Conservation (phyloP, 2,888 invertebrate genomes). For the Temnothorax ravouxi region DNA sequence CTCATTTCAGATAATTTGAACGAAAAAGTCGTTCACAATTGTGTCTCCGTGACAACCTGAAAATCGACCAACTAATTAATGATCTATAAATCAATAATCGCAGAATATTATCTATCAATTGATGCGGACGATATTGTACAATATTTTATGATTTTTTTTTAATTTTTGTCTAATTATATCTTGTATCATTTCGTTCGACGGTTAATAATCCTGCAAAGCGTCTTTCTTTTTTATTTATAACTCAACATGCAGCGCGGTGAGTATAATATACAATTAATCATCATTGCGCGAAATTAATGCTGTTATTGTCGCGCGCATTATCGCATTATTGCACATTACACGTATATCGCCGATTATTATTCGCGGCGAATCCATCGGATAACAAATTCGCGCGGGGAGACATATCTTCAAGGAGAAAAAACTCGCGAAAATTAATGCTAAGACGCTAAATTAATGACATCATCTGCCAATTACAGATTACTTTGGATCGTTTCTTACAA, state of each 20-base stretch:
- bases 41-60: not conserved
- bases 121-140: not conserved
- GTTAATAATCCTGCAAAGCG: not conserved
- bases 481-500: not conserved
- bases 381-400: not conserved
- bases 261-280: constrained; percentile 21
- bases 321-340: constrained; percentile 26
- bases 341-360: not conserved
- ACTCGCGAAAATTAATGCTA: not conserved
- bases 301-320: constrained; percentile 6
- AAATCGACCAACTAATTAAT: not conserved
- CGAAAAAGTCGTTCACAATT: not conserved
- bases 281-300: constrained; percentile 5
- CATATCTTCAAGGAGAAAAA: not conserved
- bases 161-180: not conserved
- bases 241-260: too few species aligned
- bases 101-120: not conserved
- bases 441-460: not conserved
- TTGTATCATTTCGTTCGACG: not conserved
- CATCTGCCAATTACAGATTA: not conserved
- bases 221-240: not conserved
- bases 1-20: not conserved
- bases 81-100: not conserved
- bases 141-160: not conserved
- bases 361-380: not conserved